A percentile compares a stretch with the other conserved stretches of the same genome.
Conservation (phyloP, 64 coral and sea anemone genomes). For the Montipora sp. region DNA sequence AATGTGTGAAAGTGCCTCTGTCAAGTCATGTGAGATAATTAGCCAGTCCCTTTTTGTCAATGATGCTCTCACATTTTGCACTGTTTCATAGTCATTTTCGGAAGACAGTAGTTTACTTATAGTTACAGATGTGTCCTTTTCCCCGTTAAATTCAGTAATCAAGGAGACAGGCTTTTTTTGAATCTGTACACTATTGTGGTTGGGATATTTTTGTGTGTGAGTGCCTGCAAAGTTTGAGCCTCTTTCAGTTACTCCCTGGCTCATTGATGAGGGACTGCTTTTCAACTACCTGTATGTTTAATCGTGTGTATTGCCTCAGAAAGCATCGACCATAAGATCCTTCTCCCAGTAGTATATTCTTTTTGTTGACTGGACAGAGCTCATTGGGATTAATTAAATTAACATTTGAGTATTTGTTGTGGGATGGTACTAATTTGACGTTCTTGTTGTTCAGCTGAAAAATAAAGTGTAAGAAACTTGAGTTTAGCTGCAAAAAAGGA, state of each 20-base stretch:
- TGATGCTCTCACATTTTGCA: too few species aligned
- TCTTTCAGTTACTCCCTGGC: not conserved
- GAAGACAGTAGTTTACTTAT: too few species aligned
- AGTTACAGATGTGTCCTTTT: too few species aligned
- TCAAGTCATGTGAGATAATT: too few species aligned
- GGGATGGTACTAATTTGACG: not conserved
- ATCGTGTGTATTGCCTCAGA: not conserved
- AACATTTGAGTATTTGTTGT: not conserved
- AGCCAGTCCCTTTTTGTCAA: too few species aligned
- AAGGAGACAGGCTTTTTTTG: too few species aligned
- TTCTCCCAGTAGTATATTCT: not conserved
- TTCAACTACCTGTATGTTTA: not conserved
- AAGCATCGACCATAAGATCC: not conserved
- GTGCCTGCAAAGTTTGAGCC: too few species aligned
- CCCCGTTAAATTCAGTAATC: too few species aligned
- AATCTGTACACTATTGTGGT: too few species aligned
- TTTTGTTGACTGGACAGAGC: not conserved
- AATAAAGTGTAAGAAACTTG: not conserved
- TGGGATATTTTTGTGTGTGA: too few species aligned
- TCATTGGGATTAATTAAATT: constrained; percentile 18
- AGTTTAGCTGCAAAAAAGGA: not conserved
- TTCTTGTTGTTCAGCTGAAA: not conserved
- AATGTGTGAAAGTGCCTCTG: too few species aligned
- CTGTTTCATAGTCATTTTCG: too few species aligned
- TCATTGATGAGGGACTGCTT: constrained; percentile 1